These are phyloP conservation scores for Xenus cinereus DNA, from an alignment of 2,113 vertebrate genomes.

Conservation along the genomic window DNA sequence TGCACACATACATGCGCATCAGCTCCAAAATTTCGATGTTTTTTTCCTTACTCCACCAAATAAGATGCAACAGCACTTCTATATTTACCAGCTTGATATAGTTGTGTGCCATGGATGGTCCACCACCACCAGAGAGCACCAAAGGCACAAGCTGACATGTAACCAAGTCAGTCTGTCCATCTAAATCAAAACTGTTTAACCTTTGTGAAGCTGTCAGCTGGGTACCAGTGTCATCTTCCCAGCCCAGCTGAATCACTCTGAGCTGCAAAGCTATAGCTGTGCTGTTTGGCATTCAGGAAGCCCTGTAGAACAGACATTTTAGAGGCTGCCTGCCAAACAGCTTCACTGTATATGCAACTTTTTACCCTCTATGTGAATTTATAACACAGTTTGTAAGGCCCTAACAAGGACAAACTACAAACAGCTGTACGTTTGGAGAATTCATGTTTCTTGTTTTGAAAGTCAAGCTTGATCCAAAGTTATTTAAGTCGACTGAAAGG, in stretches of 20 bases:
- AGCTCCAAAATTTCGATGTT: neutral
- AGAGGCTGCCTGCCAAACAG: neutral
- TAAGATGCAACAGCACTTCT: neutral
- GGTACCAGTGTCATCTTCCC: neutral
- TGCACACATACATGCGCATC: rapidly evolving
- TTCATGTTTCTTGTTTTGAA: neutral
- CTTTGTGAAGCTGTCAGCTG: neutral
- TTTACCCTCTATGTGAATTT: neutral
- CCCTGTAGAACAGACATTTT: rapidly evolving
- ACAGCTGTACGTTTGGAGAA: neutral
- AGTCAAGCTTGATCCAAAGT: neutral
- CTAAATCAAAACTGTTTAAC: neutral
- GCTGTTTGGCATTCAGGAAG: neutral
- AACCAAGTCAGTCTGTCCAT: neutral
- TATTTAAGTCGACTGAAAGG: neutral
- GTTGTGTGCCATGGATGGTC: neutral
- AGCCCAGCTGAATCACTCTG: neutral
- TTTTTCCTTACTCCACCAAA: neutral
- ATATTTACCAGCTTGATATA: neutral
- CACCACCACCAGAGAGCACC: neutral
- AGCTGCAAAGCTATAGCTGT: neutral
- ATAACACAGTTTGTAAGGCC: neutral
- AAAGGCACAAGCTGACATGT: neutral
- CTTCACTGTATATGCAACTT: neutral
- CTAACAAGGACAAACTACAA: neutral